Conservation (phyloP, 1,140 invertebrate species). For the Cryptotermes secundus region DNA sequence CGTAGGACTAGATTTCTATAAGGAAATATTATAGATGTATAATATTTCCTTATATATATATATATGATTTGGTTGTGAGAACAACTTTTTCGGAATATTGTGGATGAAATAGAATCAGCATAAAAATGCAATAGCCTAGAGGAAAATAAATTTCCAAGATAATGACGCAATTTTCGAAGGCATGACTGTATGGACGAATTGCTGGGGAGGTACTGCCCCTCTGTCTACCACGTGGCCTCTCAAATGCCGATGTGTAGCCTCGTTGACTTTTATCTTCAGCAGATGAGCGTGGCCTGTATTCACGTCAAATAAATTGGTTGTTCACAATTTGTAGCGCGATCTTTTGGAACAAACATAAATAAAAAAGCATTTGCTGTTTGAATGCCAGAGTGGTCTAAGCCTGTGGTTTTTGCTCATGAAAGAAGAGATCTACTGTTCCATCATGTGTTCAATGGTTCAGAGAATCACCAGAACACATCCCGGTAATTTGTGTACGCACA, state of each 20-base stretch:
- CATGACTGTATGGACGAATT: not conserved
- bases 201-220: not conserved
- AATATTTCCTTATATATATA: too few relatives aligned
- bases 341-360: not conserved
- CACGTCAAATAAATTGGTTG: conserved; percentile 2
- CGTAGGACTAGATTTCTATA: too few relatives aligned
- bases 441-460: too few relatives aligned
- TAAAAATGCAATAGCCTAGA: not conserved
- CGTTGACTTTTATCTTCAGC: not conserved
- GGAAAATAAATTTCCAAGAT: not conserved
- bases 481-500: too few relatives aligned
- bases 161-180: not conserved
- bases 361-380: not conserved
- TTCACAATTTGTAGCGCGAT: not conserved
- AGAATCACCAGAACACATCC: too few relatives aligned
- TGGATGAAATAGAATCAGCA: too few relatives aligned
- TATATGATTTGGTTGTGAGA: too few relatives aligned
- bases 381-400: not conserved
- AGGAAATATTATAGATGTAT: too few relatives aligned
- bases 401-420: not conserved
- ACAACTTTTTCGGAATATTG: too few relatives aligned
- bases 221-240: not conserved
- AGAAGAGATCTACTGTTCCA: too few relatives aligned
- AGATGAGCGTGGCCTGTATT: conserved; percentile 13
- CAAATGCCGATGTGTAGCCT: not conserved